phyloP scores from a whole-genome alignment of 2,797 vertebrate genomes.

The Tolypeutes matacus region DNA sequence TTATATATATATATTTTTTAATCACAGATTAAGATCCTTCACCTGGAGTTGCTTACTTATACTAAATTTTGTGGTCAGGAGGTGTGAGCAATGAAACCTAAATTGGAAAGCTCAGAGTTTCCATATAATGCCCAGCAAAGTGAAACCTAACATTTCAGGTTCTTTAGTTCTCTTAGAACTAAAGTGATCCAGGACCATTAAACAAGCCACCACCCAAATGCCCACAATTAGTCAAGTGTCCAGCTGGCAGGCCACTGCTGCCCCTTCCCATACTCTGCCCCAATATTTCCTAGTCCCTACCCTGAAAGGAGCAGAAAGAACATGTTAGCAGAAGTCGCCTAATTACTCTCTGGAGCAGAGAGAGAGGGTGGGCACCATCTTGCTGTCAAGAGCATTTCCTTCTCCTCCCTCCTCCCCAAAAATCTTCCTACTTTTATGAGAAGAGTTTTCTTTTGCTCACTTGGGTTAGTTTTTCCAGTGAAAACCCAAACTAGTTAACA shows the following conservation, averaged over 20 bases:
- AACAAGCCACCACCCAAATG: neutral
- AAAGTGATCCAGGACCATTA: neutral
- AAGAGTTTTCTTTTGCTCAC: neutral
- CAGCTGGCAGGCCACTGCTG: neutral
- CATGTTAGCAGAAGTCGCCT: neutral
- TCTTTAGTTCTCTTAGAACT: neutral
- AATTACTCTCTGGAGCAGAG: neutral
- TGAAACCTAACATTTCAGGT: conserved; percentile 26
- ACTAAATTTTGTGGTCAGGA: neutral
- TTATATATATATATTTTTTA: too few species aligned
- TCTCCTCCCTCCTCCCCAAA: neutral
- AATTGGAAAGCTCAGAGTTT: neutral
- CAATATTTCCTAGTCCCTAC: neutral
- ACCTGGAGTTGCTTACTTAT: conserved; percentile 6
- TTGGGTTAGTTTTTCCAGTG: neutral
- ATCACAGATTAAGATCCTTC: conserved; percentile 4
- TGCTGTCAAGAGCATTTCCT: conserved; percentile 1
- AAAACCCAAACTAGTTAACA: neutral
- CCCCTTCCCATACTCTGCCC: neutral
- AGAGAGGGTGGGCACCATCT: neutral
- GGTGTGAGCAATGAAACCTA: neutral
- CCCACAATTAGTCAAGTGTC: neutral
- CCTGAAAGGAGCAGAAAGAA: neutral
- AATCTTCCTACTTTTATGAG: neutral
- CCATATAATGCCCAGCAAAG: neutral